phyloP scores from a whole-genome alignment of 1,140 invertebrate genomes.

The Sarcophaga bullata region DNA sequence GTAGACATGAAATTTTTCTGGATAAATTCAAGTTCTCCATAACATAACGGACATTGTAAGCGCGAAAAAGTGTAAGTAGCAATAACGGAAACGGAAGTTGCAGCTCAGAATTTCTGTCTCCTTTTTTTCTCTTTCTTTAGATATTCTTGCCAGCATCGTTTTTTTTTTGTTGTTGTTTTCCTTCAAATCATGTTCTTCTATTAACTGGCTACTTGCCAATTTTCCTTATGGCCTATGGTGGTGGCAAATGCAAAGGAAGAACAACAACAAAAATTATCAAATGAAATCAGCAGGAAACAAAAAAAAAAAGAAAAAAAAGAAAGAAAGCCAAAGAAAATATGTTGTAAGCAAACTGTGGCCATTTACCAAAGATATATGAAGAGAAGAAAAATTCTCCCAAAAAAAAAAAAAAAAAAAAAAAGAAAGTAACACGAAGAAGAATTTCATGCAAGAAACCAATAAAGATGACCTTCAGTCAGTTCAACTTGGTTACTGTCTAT shows the following conservation, averaged over 20 bases:
- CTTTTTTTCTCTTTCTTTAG: conserved; percentile 12
- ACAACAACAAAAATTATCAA: conserved; percentile 45
- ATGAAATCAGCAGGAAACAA: conserved; percentile 39
- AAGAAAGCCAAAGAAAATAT: conserved; percentile 44
- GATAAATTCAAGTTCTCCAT: not conserved
- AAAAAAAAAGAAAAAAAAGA: conserved; percentile 34
- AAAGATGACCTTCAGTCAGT: conserved; percentile 31
- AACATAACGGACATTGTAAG: conserved; percentile 26
- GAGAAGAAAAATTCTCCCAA: too few species aligned
- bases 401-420: conserved; percentile 48
- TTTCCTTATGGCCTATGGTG: conserved; percentile 17
- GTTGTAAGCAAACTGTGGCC: conserved; percentile 46
- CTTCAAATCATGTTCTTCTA: not conserved
- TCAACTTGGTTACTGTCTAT: conserved; percentile 9
- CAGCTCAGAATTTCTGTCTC: conserved; percentile 16
- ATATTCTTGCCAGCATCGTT: not conserved
- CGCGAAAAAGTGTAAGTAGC: conserved; percentile 41
- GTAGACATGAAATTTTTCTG: not conserved
- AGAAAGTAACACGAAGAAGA: conserved; percentile 50
- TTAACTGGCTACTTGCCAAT: conserved; percentile 27
- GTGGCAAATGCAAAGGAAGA: too few species aligned
- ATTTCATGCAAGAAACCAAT: not conserved
- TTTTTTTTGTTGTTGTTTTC: too few species aligned
- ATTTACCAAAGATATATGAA: conserved; percentile 59
- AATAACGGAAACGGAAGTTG: conserved; percentile 40